Evolutionary conservation across 2,888 invertebrate genomes (phyloP), one percentile per base, ranked within the genome.

Genomic region (Barypeithes pellucidus): DNA sequence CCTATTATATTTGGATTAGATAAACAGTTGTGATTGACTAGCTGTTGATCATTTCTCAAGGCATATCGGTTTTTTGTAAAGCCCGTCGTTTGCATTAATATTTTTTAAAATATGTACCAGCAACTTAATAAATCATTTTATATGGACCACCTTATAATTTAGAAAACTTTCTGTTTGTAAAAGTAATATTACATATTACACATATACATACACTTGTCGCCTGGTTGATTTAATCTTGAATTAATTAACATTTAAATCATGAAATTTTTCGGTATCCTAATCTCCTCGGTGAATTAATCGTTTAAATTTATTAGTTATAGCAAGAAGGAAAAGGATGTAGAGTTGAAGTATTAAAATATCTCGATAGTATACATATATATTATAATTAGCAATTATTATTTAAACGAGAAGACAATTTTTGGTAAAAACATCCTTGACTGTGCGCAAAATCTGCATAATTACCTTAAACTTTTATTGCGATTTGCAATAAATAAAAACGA

Each of bases 211-310:
- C 69, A 73, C 73, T 73, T 74, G 74, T 70, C 70, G 61, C 67
- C 65, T 54, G 70, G 39, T 66, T 33, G 67, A 70, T 70, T 62
- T 52, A 67, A 74, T 74, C 67, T 70, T 57, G 74, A 70, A 74
- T 74, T 74, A 60, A 74, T 74, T 74, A 74, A 70, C 70, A 74
- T 74, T 74, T 74, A 70, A 70, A 70, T 45, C 61, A 74, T 52
- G 67, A 70, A 74, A 72, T 63, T 72, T 67, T 61, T 66, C 43
- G 22, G 45, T 67, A 57, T 57, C 24, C 65, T 65, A 65, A 65
- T 71, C 66, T 60, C 61, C 14, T 60, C 41, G 16, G 47, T 59
- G 65, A 71, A 65, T 65, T 59, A 66, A 36, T 43, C 24, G 67
- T 20, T 61, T 60, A 60, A 66, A 67, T 72, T 72, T 66, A 60